A percentile compares a stretch with the other conserved stretches of the same genome.
These are phyloP conservation scores for Lutraria rhynchaena DNA, from an alignment of 1,140 invertebrate genomes.

Conservation along the genomic window DNA sequence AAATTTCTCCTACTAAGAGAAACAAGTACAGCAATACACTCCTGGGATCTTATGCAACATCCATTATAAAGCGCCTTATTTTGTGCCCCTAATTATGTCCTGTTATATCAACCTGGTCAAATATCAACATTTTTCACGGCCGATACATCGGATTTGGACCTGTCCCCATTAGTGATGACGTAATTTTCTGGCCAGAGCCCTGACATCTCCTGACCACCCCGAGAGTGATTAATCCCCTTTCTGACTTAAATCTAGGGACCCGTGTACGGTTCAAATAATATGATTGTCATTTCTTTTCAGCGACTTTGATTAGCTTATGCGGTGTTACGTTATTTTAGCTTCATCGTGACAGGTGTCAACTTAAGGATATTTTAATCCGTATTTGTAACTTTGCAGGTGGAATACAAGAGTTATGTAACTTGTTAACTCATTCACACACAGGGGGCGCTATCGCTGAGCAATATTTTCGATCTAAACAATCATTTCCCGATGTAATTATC, in stretches of 20 bases:
- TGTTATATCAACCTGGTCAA: too few species aligned
- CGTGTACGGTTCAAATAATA: conserved; percentile 1
- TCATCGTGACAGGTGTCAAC: conserved; percentile 7
- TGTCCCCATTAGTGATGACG: too few species aligned
- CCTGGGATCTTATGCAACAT: too few species aligned
- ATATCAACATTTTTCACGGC: too few species aligned
- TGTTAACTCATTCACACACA: background rate
- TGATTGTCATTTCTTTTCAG: conserved; percentile 16
- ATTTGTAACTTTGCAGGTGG: conserved; percentile 1
- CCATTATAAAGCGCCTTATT: too few species aligned
- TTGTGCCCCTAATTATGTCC: too few species aligned
- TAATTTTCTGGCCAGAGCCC: conserved; percentile 3
- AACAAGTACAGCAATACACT: too few species aligned
- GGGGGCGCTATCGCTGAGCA: too few species aligned
- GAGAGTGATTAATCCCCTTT: background rate
- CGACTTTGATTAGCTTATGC: background rate
- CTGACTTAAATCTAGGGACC: background rate
- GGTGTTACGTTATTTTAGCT: conserved; percentile 18
- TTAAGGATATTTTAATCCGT: background rate
- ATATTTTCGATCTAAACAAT: too few species aligned
- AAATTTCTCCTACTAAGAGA: too few species aligned
- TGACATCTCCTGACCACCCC: conserved; percentile 6
- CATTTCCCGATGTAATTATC: too few species aligned
- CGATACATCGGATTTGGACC: too few species aligned
- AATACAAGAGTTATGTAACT: background rate